Evolutionary conservation across 1,140 invertebrate genomes (phyloP), one percentile per base, ranked within the genome.

Genomic region (Drosophila murphyi): DNA sequence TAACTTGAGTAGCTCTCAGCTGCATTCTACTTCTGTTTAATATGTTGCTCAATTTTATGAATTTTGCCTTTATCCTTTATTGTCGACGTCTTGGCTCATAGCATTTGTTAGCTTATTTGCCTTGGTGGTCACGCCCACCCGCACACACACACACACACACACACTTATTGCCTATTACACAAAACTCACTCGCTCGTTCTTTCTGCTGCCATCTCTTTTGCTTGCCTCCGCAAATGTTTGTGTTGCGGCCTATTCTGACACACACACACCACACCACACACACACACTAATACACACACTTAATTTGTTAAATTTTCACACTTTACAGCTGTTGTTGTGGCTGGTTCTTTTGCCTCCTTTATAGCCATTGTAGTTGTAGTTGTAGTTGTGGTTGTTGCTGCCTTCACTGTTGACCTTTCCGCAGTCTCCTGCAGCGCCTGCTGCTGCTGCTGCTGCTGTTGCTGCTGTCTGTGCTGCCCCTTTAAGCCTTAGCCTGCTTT

Each of bases 301-400:
- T 88, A 71, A 82, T 82, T 82, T 86, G 82, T 86, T 86, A 83
- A 88, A 80, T 89, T 88, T 88, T 88, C 80, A 88, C 83, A 88
- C 83, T 71, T 79, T 67, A 75, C 77, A 85, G 68, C 74, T 74
- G 68, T 73, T 88, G 31, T 69, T 67, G 56, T 20, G 20, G 20
- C 37, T 80, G 63, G 76, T 71, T 78, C 54, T 54, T 48, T 43
- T 68, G 77, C 43, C 51, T 70, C 50, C 47, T 77, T 63, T 59
- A 20, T 20, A 20, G 20, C 20, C 20, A 20, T 67, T 80, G 47
- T 62, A 52, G 12, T 39, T 37, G 63, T 55, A 54, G 12, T 39
- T 37, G 63, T 55, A 54, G 54, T 51, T 67, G 35, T 72, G 34
- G 57, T 41, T 70, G 69, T 69, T 78, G 74, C 52, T 37, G 72